Conservation (phyloP, 2,888 invertebrate species). For the Aricia artaxerxes region DNA sequence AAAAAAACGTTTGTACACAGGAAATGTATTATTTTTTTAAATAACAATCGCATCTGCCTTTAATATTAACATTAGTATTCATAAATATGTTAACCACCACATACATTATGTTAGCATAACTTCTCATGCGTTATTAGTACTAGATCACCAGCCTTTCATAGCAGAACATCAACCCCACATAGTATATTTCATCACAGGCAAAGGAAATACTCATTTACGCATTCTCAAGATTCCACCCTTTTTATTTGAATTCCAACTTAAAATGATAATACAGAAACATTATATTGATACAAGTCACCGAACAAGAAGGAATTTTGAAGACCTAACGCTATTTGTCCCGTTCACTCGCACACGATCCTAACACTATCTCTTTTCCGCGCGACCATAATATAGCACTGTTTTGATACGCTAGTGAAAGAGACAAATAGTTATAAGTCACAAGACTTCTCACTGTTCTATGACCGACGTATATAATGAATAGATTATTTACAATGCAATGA, state of each 20-base stretch:
- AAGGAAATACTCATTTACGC: neutral
- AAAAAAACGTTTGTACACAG: neutral
- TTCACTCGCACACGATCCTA: neutral
- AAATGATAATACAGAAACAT: neutral
- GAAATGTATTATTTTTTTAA: neutral
- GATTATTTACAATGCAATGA: slow-evolving; percentile 14
- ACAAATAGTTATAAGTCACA: neutral
- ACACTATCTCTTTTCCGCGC: neutral
- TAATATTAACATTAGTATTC: neutral
- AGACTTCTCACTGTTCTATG: neutral
- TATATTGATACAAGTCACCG: neutral
- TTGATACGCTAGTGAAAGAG: neutral
- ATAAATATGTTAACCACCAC: neutral
- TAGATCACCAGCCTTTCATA: neutral
- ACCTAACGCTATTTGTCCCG: neutral
- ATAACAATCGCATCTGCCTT: neutral
- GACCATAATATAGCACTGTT: neutral
- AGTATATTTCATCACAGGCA: neutral
- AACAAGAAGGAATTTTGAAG: neutral
- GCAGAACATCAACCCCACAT: neutral
- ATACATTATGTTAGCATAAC: neutral
- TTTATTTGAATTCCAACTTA: neutral
- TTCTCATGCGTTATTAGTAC: neutral
- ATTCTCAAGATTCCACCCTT: neutral
- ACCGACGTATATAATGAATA: neutral